Conservation (phyloP, 2,113 vertebrate genomes). For the Ceyx cyanopectus region DNA sequence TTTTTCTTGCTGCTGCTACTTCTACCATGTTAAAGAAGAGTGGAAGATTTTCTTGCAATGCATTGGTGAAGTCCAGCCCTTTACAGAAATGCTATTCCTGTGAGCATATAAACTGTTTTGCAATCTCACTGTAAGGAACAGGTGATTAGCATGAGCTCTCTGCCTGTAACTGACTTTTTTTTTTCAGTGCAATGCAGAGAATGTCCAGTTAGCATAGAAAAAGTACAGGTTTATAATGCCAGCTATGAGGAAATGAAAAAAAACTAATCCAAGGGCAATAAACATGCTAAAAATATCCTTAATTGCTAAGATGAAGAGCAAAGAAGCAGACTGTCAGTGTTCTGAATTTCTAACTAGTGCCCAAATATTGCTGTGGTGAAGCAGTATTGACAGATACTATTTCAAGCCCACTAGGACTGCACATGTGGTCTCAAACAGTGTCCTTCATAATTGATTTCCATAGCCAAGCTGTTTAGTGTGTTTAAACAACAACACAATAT, state of each 20-base stretch:
- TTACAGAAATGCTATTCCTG: not conserved
- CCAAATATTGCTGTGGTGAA: not conserved
- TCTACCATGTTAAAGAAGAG: not conserved
- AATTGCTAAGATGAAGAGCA: not conserved
- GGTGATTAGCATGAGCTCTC: not conserved
- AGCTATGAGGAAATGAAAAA: not conserved
- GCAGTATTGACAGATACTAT: not conserved
- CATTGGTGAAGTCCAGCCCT: not conserved
- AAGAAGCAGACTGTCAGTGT: not conserved
- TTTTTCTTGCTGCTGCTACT: not conserved
- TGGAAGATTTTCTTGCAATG: not conserved
- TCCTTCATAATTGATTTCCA: constrained; percentile 27
- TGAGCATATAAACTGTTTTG: not conserved
- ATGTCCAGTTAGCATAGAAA: not conserved
- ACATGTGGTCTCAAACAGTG: not conserved
- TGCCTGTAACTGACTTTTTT: not conserved
- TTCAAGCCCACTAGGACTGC: constrained; percentile 23
- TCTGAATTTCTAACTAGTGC: not conserved
- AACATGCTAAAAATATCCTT: not conserved
- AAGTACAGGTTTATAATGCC: not conserved
- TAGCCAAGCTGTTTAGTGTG: constrained; percentile 49
- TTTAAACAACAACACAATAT: constrained; percentile 18
- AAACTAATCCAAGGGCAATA: not conserved
- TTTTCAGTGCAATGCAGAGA: not conserved
- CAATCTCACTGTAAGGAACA: not conserved